A percentile compares a stretch with the other conserved stretches of the same genome.
phyloP scores from a whole-genome alignment of 2,888 invertebrate species.

The Pyrrhia umbra region DNA sequence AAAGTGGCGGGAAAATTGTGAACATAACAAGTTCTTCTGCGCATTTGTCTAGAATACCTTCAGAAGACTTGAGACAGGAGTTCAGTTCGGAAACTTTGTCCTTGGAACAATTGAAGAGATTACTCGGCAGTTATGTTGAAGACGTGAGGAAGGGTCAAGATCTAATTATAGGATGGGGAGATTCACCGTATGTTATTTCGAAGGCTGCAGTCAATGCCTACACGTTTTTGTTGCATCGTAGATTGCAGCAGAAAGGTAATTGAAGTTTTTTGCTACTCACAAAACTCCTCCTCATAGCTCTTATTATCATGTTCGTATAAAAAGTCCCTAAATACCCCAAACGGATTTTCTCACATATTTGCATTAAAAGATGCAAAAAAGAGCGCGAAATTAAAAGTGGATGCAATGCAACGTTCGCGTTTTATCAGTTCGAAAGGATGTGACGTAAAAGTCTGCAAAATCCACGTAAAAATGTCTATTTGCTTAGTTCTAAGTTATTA shows the following conservation, averaged over 20 bases:
- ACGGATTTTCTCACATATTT: too few species aligned
- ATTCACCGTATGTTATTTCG: conserved; percentile 92
- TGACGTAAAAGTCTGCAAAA: too few species aligned
- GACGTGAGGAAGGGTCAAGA: conserved; percentile 80
- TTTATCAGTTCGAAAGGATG: too few species aligned
- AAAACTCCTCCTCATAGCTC: too few species aligned
- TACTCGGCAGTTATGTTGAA: conserved; percentile 92
- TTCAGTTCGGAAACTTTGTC: conserved; percentile 88
- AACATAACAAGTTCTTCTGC: conserved; percentile 94
- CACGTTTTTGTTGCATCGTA: conserved; percentile 91
- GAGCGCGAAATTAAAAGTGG: too few species aligned
- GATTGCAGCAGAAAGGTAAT: conserved; percentile 74
- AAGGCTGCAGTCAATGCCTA: conserved; percentile 94
- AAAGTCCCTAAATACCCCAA: too few species aligned
- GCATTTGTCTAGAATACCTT: conserved; percentile 91
- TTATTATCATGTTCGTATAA: too few species aligned
- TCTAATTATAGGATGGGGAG: conserved; percentile 88
- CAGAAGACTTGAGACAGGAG: conserved; percentile 83
- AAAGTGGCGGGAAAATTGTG: conserved; percentile 92
- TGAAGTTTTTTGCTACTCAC: too few species aligned
- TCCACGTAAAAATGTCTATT: too few species aligned
- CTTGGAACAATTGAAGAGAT: conserved; percentile 86
- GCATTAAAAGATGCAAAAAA: too few species aligned
- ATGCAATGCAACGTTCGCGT: too few species aligned
- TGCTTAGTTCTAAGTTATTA: too few species aligned